These are phyloP conservation scores for Cromileptes altivelis DNA, from an alignment of 2,113 vertebrate species.

Conservation along the genomic window DNA sequence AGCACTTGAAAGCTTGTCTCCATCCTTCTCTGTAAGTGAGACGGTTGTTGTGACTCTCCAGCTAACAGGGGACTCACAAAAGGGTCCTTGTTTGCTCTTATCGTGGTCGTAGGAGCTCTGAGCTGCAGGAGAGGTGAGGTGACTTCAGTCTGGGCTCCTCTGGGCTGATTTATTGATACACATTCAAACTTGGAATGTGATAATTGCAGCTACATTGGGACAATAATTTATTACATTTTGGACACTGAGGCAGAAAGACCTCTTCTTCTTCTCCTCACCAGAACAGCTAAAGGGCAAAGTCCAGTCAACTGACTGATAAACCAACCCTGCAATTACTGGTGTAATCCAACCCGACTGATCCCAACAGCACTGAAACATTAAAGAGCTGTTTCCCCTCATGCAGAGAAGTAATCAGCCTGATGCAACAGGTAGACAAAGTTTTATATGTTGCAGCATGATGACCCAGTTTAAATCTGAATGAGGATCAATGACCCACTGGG, in stretches of 20 bases:
- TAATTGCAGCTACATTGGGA: neutral
- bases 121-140: neutral
- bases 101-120: neutral
- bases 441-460: neutral
- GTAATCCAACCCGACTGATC: constrained; percentile 5
- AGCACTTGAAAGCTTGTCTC: neutral
- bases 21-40: neutral
- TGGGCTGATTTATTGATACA: too few species aligned
- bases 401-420: constrained; percentile 27
- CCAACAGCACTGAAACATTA: constrained; percentile 45
- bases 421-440: neutral
- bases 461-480: neutral
- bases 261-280: neutral
- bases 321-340: neutral
- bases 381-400: constrained; percentile 43
- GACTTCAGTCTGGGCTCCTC: neutral
- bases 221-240: neutral
- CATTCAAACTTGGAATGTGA: neutral
- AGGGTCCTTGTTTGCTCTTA: neutral
- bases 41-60: neutral
- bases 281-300: neutral
- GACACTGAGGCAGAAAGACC: neutral
- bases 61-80: neutral
- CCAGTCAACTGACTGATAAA: neutral
- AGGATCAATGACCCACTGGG: neutral